Base-by-base conservation (phyloP, 2,888 invertebrate genomes). In the Leucophora obtusa region DNA sequence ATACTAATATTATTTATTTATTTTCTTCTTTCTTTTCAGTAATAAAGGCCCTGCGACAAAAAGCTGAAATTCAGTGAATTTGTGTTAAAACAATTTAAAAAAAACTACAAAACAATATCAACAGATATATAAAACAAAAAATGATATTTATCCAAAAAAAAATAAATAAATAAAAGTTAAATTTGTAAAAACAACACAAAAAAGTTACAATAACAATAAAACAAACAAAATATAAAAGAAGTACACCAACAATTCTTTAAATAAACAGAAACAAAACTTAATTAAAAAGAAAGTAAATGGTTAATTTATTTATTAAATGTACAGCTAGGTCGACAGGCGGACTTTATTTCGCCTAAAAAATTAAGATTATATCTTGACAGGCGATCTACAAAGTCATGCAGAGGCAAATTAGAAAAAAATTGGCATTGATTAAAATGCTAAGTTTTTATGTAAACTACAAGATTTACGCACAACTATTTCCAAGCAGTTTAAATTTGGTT, bases 61-160 rank as follows among this genome's bases (percentile, higher is more conserved):
- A 86, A 90, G 90, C 90, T 90, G 90, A 90, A 89, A 90, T 86
- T 87, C 87, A 86, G 85, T 85, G 77, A 87, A 86, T 85, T 82
- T 84, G 85, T 85, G 81, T 85, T 83, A 85, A 86, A 85, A 84
- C 84, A 86, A 85, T 85, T 86, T 85, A 86, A 86, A 85, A 87
- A 86, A 74, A 75, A 66, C 74, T 69, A 77, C 69, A 71, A 72
- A 83, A 66, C 53, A 76, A 82, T 75, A 75, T 82, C 75, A 70
- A 74, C 47, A 24, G 59, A 78, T 73, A 87, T 85, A 68, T 77
- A 35, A 59, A 70, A 58, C 68, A 73, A 78, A 81, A 82, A 54
- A 74, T 78, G 80, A 84, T 84, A 84, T 82, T 85, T 83, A 87
- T 85, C 85, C 82, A 54, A 68, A 68, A 76, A 68, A 76, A 83